Base-by-base conservation (phyloP, 2,797 vertebrate species). In the Ceryle rudis region DNA sequence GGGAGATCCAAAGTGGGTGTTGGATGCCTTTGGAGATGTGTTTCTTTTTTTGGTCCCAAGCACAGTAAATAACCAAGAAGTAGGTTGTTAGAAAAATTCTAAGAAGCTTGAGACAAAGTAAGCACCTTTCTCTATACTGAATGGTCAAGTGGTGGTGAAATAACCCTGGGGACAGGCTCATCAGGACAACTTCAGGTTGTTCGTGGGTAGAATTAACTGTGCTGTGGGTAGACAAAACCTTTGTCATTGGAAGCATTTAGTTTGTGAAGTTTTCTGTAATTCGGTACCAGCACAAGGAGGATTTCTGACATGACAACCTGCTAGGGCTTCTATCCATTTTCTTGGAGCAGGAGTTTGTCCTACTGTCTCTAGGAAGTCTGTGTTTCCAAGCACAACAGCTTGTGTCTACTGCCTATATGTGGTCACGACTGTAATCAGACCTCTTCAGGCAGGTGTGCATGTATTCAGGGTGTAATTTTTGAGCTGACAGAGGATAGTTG, bases 361-460 rank as follows among this genome's bases (percentile, higher is more conserved):
- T 33, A 3, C 20, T 42, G 20, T 3, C 25, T 44, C 11, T 22
- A 39, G 58, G 54, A 33, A 42, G 14, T 4, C 62, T 35, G 65
- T 55, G 31, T 14, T 61, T 16, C 42, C 25, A 13, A 2, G 1
- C 52, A 9, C 16, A n/a, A 19, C 2, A 1, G 46, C n/a, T 86
- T 51, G 4, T 0, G 1, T 39, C 2, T 6, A 3, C 39, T 41
- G 31, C 19, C 5, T 39, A 28, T 5, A 2, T 0, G 0, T 7
- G 33, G 20, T 33, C 60, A 60, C 3, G 4, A 18, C 21, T 20
- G 23, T 9, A 37, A 86, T 35, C 39, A 54, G 75, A 21, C 9
- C 20, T 19, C 55, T 81, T 37, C 84, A 88, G 28, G 69, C 31
- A 80, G 44, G 11, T 10, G 15, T 18, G 39, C 22, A 1, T 5